A percentile compares a stretch with the other conserved stretches of the same genome.
phyloP scores from a whole-genome alignment of 2,113 vertebrate species.

The Anolis sagrei region DNA sequence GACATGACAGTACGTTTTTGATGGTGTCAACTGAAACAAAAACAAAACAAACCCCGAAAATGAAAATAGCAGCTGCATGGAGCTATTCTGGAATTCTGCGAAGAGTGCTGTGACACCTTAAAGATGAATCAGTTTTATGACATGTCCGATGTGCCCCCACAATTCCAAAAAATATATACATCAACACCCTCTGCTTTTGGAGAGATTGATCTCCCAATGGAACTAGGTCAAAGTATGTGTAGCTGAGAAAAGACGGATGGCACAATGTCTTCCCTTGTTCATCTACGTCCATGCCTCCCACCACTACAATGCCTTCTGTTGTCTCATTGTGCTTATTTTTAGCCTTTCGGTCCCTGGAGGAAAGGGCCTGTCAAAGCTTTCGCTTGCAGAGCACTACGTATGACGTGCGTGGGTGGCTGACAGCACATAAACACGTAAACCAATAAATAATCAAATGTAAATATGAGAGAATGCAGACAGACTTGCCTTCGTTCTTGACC shows the following conservation, averaged over 20 bases:
- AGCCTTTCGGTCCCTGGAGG: background rate
- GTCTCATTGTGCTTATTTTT: background rate
- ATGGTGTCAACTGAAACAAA: background rate
- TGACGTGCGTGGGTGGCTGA: background rate
- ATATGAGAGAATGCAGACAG: too few species aligned
- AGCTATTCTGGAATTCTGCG: background rate
- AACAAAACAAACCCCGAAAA: background rate
- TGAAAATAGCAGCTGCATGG: background rate
- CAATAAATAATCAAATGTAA: background rate
- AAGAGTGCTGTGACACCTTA: background rate
- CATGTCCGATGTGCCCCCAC: too few species aligned
- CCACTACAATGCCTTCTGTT: background rate
- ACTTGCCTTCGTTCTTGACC: too few species aligned
- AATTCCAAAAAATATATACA: too few species aligned
- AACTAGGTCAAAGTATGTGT: background rate
- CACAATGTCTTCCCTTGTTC: background rate
- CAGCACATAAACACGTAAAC: background rate
- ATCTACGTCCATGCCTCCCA: background rate
- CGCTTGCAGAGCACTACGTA: background rate
- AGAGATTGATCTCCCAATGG: too few species aligned
- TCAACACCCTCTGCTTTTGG: too few species aligned
- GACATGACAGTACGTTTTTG: background rate
- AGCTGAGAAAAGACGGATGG: background rate
- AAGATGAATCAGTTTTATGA: too few species aligned
- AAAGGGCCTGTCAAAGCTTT: background rate